phyloP scores from a whole-genome alignment of 2,113 vertebrate species.

The Xerus inauris region DNA sequence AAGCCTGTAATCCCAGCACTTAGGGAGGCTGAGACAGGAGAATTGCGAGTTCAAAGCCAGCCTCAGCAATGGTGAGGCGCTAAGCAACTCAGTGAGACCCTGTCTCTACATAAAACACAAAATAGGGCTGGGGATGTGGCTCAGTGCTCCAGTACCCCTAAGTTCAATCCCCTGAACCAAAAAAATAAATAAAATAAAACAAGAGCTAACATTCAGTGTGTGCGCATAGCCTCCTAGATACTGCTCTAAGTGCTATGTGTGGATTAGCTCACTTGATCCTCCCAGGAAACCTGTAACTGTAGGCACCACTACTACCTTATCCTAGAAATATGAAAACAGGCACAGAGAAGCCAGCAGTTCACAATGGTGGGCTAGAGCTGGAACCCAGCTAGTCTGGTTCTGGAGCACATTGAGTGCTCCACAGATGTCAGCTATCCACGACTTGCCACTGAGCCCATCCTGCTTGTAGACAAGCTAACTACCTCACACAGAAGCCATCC shows the following conservation, averaged over 20 bases:
- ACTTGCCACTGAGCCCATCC: neutral
- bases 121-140: no score
- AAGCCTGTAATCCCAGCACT: no score
- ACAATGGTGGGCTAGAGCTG: neutral
- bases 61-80: no score
- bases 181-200: no score
- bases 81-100: no score
- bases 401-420: neutral
- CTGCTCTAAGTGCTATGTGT: fast-evolving
- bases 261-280: neutral
- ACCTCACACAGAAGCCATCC: neutral
- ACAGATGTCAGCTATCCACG: neutral
- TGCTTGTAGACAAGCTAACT: neutral
- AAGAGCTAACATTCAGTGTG: neutral
- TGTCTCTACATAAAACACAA: no score
- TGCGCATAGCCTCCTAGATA: fast-evolving
- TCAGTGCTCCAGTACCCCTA: no score
- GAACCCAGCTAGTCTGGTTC: neutral
- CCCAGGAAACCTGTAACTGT: neutral
- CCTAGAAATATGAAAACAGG: neutral
- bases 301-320: neutral
- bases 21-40: no score
- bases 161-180: no score
- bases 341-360: neutral
- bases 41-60: no score